phyloP scores from a whole-genome alignment of 2,113 vertebrate genomes.

The Chaetops frenatus region DNA sequence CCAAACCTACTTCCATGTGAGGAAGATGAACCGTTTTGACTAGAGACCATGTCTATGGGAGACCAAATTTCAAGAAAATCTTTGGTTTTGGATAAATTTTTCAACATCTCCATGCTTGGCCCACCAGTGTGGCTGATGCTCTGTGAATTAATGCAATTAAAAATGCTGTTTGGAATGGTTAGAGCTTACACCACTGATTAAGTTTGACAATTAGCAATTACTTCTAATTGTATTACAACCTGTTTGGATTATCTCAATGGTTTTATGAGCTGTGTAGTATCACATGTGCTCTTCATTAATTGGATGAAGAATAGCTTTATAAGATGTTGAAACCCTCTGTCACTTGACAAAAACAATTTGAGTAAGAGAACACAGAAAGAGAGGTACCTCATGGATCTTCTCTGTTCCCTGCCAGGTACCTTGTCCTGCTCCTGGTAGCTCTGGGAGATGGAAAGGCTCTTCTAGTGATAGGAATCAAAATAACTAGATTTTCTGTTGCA shows the following conservation, averaged over 20 bases:
- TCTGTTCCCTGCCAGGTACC: not conserved
- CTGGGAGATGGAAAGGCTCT: not conserved
- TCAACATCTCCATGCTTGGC: not conserved
- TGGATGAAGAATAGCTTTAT: not conserved
- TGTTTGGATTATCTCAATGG: slow-evolving; percentile 46
- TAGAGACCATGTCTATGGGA: not conserved
- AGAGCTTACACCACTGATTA: not conserved
- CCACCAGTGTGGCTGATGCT: accelerated
- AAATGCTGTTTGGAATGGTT: not conserved
- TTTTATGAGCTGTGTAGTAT: not conserved
- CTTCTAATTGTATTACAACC: slow-evolving; percentile 43
- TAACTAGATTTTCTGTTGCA: not conserved
- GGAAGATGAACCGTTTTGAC: not conserved
- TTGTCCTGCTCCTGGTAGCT: not conserved
- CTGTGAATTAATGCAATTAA: not conserved
- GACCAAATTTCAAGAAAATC: not conserved
- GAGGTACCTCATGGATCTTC: not conserved
- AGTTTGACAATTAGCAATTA: slow-evolving; percentile 45
- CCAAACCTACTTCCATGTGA: not conserved
- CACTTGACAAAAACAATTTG: slow-evolving; percentile 1
- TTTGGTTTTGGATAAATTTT: not conserved
- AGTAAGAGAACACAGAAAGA: not conserved
- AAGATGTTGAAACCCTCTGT: not conserved
- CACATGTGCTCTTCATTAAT: slow-evolving; percentile 6
- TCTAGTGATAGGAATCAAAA: not conserved